Percentiles rank a stretch among this genome's conserved stretches.
These are phyloP conservation scores for Arremon aurantiirostris DNA, from an alignment of 2,797 vertebrate species.

Conservation along the genomic window DNA sequence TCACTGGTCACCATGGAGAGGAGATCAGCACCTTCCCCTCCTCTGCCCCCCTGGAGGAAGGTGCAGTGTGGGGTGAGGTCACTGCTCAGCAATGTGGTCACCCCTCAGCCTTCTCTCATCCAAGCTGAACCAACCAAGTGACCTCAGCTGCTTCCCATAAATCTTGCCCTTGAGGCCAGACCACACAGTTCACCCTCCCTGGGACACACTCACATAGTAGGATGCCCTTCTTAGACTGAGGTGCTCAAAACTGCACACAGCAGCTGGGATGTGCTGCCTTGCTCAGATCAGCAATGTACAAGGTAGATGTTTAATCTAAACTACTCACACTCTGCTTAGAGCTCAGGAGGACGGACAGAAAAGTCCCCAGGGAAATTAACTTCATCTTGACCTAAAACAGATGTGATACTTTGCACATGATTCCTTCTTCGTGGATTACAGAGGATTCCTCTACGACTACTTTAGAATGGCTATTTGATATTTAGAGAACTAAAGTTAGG, in stretches of 20 bases:
- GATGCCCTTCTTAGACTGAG: not conserved
- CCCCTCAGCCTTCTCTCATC: not conserved
- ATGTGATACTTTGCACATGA: not conserved
- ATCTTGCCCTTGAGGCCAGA: not conserved
- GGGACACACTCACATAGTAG: not conserved
- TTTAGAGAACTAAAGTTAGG: not conserved
- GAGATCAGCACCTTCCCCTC: not conserved
- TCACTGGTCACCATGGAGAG: accelerated
- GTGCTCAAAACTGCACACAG: not conserved
- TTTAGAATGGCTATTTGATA: not conserved
- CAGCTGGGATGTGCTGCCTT: not conserved
- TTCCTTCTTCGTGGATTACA: not conserved
- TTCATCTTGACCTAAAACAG: not conserved
- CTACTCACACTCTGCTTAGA: not conserved
- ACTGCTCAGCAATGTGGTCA: not conserved
- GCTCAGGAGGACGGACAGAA: not conserved
- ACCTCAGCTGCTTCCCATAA: not conserved
- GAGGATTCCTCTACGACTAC: not conserved
- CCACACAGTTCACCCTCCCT: not conserved
- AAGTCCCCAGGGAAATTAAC: not conserved
- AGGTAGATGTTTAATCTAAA: not conserved
- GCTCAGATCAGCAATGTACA: not conserved
- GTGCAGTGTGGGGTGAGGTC: not conserved
- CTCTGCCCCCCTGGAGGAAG: not conserved
- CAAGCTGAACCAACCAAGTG: not conserved